Percentiles rank a stretch among this genome's conserved stretches.
Evolutionary conservation across 2,888 invertebrate genomes (phyloP).

Genomic region (Parnassius orleans): DNA sequence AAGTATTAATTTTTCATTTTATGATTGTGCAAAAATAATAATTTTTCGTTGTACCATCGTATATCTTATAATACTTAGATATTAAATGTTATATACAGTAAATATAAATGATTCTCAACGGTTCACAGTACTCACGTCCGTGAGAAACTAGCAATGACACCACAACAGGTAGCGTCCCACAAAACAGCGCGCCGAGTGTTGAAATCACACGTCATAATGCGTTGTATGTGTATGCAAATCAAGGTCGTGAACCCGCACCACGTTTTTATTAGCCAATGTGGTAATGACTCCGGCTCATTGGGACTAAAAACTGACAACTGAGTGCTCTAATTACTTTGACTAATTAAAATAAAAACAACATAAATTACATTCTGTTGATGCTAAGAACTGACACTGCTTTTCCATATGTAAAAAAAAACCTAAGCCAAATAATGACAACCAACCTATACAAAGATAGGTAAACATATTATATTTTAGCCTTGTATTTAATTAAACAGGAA

Average conservation of each 20-base stretch:
- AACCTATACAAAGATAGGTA: no score
- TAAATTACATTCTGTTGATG: no score
- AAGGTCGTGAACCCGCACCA: constrained; percentile 41
- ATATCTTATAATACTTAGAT: no score
- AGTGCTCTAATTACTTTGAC: constrained; percentile 1
- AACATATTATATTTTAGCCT: no score
- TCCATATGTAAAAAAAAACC: no score
- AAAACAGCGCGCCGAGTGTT: constrained; percentile 26
- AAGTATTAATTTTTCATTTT: not conserved
- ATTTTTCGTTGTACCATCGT: no score
- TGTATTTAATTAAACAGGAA: not conserved
- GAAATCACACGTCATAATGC: constrained; percentile 31
- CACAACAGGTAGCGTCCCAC: constrained; percentile 25
- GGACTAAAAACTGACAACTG: not conserved
- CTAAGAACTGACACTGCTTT: no score
- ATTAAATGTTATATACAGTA: constrained; percentile 3
- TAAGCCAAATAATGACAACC: no score
- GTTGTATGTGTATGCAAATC: constrained; percentile 38
- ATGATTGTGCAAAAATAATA: not conserved
- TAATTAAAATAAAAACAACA: no score
- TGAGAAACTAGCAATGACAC: constrained; percentile 24
- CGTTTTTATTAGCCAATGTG: constrained; percentile 12
- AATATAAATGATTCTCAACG: constrained; percentile 12
- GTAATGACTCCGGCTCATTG: not conserved
- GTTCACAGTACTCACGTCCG: constrained; percentile 5